These are phyloP conservation scores for Montipora foliosa DNA, from an alignment of 64 coral and sea anemone species.

Conservation along the genomic window DNA sequence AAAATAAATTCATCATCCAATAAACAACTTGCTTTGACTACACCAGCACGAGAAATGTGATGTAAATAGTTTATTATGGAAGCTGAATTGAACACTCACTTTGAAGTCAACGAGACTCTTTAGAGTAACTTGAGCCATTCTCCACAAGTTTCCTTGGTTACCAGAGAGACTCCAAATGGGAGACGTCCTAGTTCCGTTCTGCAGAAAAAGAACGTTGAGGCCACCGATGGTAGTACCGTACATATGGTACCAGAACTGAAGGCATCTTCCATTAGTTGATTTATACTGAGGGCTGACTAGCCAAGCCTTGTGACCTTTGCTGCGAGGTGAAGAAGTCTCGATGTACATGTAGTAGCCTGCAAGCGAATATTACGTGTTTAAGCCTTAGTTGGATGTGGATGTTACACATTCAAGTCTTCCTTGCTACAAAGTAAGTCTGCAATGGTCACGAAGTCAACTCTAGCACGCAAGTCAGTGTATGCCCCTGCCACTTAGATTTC, in stretches of 20 bases:
- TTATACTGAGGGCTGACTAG: slow-evolving; percentile 81
- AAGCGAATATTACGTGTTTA: too few species aligned
- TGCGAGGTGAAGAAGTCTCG: slow-evolving; percentile 88
- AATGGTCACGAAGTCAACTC: too few species aligned
- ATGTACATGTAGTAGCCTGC: slow-evolving; percentile 98
- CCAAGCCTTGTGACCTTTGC: slow-evolving; percentile 98
- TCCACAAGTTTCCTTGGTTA: slow-evolving; percentile 92
- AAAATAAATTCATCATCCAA: not conserved
- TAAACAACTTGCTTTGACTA: too few species aligned
- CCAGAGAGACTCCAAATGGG: slow-evolving; percentile 87
- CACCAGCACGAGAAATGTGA: too few species aligned
- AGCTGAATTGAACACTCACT: slow-evolving; percentile 54
- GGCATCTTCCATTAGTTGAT: slow-evolving; percentile 91
- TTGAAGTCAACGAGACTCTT: slow-evolving; percentile 81
- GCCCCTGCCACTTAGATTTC: too few species aligned
- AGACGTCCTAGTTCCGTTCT: slow-evolving; percentile 81
- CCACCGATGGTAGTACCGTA: slow-evolving; percentile 82
- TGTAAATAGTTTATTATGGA: not conserved
- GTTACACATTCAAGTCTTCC: too few species aligned
- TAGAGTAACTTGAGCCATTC: slow-evolving; percentile 89
- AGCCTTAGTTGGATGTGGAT: not conserved
- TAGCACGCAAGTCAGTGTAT: too few species aligned
- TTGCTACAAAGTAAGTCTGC: too few species aligned
- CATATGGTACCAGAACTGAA: slow-evolving; percentile 99
- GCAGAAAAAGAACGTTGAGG: slow-evolving; percentile 90